A percentile compares a stretch with the other conserved stretches of the same genome.
Evolutionary conservation across 2,113 vertebrate species (phyloP).

Genomic region (Ovis canadensis): DNA sequence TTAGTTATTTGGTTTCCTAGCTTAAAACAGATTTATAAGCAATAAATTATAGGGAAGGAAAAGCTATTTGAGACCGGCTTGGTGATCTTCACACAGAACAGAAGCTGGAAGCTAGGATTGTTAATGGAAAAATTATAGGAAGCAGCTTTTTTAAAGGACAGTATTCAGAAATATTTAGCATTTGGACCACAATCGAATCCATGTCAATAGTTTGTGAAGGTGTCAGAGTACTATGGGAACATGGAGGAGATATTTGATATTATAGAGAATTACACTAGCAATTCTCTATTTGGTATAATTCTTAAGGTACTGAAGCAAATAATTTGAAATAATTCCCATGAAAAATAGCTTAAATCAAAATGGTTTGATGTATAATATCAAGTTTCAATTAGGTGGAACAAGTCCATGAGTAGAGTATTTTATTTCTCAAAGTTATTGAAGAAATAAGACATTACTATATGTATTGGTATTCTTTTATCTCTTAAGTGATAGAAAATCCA

Average conservation of each 20-base stretch:
- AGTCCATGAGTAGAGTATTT: background rate
- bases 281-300: background rate
- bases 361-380: background rate
- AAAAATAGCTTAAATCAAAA: background rate
- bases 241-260: background rate
- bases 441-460: background rate
- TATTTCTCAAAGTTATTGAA: background rate
- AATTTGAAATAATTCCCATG: background rate
- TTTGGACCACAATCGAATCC: background rate
- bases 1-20: background rate
- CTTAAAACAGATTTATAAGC: background rate
- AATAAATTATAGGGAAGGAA: background rate
- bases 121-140: constrained; percentile 1
- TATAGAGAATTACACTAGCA: background rate
- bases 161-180: background rate
- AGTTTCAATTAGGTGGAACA: background rate
- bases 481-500: background rate
- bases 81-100: background rate
- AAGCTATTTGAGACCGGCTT: background rate
- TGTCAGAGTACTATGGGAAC: background rate
- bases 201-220: background rate
- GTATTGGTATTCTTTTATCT: background rate
- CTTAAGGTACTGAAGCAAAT: background rate
- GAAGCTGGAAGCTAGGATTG: background rate
- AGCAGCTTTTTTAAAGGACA: background rate